Conservation (phyloP, 2,113 vertebrate genomes). For the Trichechus manatus region DNA sequence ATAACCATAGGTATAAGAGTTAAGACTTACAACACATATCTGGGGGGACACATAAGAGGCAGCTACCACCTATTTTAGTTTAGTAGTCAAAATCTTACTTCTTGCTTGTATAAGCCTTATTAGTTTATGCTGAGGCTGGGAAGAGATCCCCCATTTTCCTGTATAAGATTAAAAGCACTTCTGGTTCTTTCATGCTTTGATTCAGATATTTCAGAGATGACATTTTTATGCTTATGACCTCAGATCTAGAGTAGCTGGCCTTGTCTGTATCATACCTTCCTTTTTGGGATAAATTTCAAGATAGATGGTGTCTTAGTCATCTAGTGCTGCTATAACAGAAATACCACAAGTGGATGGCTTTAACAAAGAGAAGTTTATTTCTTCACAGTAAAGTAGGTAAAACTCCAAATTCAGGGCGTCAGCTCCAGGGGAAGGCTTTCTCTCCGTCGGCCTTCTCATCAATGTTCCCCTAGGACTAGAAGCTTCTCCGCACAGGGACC, state of each 20-base stretch:
- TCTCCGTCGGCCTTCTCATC: no score
- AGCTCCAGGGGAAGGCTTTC: no score
- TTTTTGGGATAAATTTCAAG: neutral
- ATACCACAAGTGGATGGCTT: no score
- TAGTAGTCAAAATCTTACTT: neutral
- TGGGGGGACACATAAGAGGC: no score
- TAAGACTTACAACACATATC: no score
- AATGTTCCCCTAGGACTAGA: no score
- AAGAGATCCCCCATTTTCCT: neutral
- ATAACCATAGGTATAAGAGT: no score
- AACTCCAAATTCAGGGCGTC: no score
- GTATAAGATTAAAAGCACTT: neutral
- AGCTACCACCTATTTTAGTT: neutral
- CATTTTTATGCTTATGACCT: slow-evolving; percentile 1
- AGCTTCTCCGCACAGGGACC: no score
- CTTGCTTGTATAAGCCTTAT: neutral
- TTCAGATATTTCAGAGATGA: neutral
- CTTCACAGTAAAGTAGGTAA: no score
- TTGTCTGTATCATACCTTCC: neutral
- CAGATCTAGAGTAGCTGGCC: neutral
- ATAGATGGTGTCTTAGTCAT: neutral
- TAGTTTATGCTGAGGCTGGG: neutral
- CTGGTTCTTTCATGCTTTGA: neutral
- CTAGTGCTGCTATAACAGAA: no score
- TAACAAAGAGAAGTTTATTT: no score